These are phyloP conservation scores for Acrocephalus scirpaceus DNA, from an alignment of 2,797 vertebrate species.

Conservation along the genomic window DNA sequence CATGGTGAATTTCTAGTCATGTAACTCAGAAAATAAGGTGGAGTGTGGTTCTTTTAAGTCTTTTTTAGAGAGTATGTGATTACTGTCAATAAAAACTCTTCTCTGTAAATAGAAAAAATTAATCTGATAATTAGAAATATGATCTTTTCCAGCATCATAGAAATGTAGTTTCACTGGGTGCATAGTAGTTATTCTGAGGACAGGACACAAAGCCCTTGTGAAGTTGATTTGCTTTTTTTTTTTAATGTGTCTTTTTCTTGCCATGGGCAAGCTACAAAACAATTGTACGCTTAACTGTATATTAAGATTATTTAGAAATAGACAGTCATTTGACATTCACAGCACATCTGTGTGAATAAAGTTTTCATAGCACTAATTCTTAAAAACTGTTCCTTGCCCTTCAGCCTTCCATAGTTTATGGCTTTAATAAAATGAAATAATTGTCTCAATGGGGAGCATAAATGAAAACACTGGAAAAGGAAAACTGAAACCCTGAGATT, in stretches of 20 bases:
- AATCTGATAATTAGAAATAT: not conserved
- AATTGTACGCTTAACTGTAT: not conserved
- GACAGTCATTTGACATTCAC: not conserved
- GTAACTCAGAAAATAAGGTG: not conserved
- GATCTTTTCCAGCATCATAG: not conserved
- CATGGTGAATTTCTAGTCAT: not conserved
- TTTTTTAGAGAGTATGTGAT: not conserved
- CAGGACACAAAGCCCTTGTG: not conserved
- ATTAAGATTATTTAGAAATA: not conserved
- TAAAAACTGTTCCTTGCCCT: constrained; percentile 36
- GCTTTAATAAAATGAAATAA: constrained; percentile 54
- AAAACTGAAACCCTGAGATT: constrained; percentile 48
- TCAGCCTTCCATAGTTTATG: not conserved
- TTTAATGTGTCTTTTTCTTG: not conserved
- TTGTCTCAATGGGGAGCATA: constrained; percentile 30
- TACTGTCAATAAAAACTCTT: not conserved
- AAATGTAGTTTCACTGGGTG: not conserved
- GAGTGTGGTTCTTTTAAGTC: not conserved
- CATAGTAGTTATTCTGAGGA: not conserved
- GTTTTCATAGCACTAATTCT: constrained; percentile 12
- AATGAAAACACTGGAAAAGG: constrained; percentile 41
- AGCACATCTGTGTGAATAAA: not conserved
- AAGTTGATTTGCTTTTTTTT: not conserved
- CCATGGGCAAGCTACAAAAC: not conserved
- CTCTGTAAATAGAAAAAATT: not conserved